Evolutionary conservation across 1,140 invertebrate species (phyloP), one percentile per base, ranked within the genome.

Genomic region (Saxidomus purpurata): DNA sequence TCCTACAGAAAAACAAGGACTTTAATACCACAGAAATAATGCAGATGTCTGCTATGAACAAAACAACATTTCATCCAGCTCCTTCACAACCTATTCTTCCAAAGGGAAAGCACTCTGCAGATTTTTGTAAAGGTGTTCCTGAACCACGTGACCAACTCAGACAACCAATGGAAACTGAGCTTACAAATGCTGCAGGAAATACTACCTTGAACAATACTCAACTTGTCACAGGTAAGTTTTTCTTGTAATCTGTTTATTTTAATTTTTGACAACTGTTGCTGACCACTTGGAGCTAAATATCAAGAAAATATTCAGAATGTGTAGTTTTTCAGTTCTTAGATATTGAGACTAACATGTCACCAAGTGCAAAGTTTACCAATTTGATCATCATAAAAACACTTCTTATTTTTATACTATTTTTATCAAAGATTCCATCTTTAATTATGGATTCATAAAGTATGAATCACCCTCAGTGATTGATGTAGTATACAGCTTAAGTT

Each of bases 171-270:
- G 47, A 69, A 67, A 71, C 19, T 36, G 19, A 47, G 38, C 13
- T 84, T 6, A 31, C 61, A 49, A 34, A 8, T 84, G 67, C 2
- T 38, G 13, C 52, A n/a, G 81, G 63, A 3, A 19, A 61, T 19
- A 28, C 34, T 9, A 25, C 43, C 13, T 43, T 79, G 9, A 87
- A 87, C 25, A 79, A 77, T 49, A 87, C 85, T 40, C 85, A 87
- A 38, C 61, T 87, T 55, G 59, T 87, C 15, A 87, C 85, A 79
- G 59, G 85, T 87, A 49, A 55, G 4, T 49, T 79, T n/a, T 25
- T 28, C 15, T 36, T 81, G 4, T 22, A 34, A n/a, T n/a, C n/a
- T n/a, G n/a, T n/a, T n/a, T n/a, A n/a, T n/a, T n/a, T n/a, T n/a
- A 74, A 6, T 74, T 74, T 74, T 74, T 74, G 31, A 15, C n/a